Base-by-base conservation (phyloP, 2,113 vertebrate species). In the Cyprinodon brontotheroides region DNA sequence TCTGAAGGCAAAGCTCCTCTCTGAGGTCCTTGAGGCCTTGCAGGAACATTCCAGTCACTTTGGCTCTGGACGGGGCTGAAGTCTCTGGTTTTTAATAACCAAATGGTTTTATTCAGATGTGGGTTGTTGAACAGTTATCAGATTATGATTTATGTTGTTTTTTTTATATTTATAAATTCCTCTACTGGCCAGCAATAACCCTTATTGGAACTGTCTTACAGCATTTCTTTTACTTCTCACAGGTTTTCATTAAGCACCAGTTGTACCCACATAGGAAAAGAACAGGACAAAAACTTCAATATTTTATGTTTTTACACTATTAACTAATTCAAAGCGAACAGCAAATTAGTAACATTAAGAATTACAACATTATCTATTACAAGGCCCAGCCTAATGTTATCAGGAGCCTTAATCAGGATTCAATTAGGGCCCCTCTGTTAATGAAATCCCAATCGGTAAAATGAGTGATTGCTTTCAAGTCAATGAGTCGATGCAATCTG, bases 1-100 rank as follows among this genome's bases (percentile, higher is more conserved):
- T 57, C 77, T 86, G 90, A 75, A 90, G 86, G 75, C 67, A 39
- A 91, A 86, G 89, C 88, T 90, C 75, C 70, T 13, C 80, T 85
- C 70, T 0, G 74, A 82, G 72, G 77, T 72, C 78, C 68, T 77
- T 64, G n/a, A 89, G 22, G 80, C 86, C 87, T 78, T 59, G n/a
- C 80, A 85, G 75, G 70, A 76, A 78, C 90, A 89, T 91, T 91
- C 88, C 91, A 88, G 72, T 83, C 77, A 62, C 89, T 82, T 87
- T 89, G 87, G 89, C 88, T 90, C 86, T 91, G 89, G 86, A 89
- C 36, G 29, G 57, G 69, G 73, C 79, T 86, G 87, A 89, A 73
- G 45, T 43, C 66, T 72, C 83, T 82, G 53, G 53, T 57, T 7
- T 2, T 70, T 50, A 13, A 71, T 74, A 71, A 75, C n/a, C 45